Evolutionary conservation across 2,113 vertebrate genomes (phyloP).

Genomic region (Garra rufa): DNA sequence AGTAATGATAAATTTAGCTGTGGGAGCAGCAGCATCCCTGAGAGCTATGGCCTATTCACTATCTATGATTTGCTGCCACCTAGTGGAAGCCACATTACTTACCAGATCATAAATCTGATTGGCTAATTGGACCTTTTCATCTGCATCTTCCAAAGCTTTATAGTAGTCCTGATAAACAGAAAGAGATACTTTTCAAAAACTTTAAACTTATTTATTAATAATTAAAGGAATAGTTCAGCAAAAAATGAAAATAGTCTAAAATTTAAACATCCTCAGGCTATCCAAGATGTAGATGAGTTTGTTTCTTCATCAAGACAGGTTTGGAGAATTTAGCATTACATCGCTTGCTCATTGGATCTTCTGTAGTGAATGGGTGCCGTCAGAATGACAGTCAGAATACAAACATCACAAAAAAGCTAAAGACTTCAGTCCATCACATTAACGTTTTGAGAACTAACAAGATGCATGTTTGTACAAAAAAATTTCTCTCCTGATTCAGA

Average conservation of each 20-base stretch:
- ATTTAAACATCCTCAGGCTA: neutral
- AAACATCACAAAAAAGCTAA: too few relatives aligned
- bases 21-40: neutral
- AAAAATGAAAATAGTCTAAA: too few relatives aligned
- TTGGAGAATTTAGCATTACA: neutral
- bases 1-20: neutral
- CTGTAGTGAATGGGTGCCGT: neutral
- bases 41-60: neutral
- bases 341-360: neutral
- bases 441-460: too few relatives aligned
- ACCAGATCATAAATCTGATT: slow-evolving; percentile 99
- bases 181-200: too few relatives aligned
- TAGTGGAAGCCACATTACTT: slow-evolving; percentile 72
- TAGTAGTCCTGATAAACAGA: slow-evolving; percentile 88
- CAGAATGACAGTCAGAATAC: neutral
- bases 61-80: slow-evolving; percentile 57
- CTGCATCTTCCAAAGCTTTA: slow-evolving; percentile 97
- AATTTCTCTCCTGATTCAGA: neutral
- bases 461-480: too few relatives aligned
- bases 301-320: neutral
- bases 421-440: neutral
- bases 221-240: neutral
- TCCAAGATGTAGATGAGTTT: neutral
- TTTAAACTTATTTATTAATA: too few relatives aligned
- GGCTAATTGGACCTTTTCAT: slow-evolving; percentile 98